A percentile compares a stretch with the other conserved stretches of the same genome.
phyloP scores from a whole-genome alignment of 1,140 invertebrate genomes.

The Dendrolimus punctatus region DNA sequence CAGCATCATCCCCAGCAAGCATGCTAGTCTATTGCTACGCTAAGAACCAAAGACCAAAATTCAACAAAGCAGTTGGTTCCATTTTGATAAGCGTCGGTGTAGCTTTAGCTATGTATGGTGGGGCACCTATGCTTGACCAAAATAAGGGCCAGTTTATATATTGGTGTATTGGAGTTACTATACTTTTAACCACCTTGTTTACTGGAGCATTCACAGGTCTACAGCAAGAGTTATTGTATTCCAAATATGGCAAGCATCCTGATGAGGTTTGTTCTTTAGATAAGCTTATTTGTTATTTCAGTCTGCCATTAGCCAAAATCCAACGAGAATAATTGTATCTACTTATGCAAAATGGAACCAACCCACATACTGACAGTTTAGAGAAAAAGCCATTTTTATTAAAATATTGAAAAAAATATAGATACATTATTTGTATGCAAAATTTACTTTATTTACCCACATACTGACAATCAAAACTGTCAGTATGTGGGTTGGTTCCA shows the following conservation, averaged over 20 bases:
- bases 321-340: too few relatives aligned
- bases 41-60: conserved; percentile 44
- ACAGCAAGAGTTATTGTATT: conserved; percentile 53
- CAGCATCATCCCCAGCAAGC: conserved; percentile 55
- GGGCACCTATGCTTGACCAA: conserved; percentile 38
- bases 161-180: conserved; percentile 53
- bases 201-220: conserved; percentile 53
- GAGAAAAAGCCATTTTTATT: too few relatives aligned
- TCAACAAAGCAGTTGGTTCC: conserved; percentile 48
- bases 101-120: conserved; percentile 48
- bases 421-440: too few relatives aligned
- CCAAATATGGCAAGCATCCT: conserved; percentile 55
- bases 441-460: too few relatives aligned
- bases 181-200: conserved; percentile 45
- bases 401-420: too few relatives aligned
- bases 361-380: too few relatives aligned
- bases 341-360: too few relatives aligned
- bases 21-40: conserved; percentile 54
- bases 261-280: conserved; percentile 33
- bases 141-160: conserved; percentile 36
- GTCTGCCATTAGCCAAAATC: too few relatives aligned
- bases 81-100: conserved; percentile 53
- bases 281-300: too few relatives aligned
- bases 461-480: too few relatives aligned
- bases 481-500: too few relatives aligned